These are phyloP conservation scores for Hippolais icterina DNA, from an alignment of 2,113 vertebrate species.

Conservation along the genomic window DNA sequence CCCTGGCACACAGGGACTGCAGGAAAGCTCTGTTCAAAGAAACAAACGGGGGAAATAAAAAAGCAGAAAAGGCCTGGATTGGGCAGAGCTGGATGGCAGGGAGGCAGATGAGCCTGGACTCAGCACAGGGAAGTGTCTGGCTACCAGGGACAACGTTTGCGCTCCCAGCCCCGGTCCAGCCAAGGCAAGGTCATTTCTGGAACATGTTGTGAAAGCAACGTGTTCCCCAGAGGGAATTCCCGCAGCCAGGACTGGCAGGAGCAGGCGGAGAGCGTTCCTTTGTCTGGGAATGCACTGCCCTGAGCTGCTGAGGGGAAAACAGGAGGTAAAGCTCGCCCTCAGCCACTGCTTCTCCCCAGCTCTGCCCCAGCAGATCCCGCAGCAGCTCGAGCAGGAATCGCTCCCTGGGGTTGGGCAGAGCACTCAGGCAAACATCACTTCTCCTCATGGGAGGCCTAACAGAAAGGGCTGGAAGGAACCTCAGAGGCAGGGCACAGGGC, in stretches of 20 bases:
- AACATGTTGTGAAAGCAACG: neutral
- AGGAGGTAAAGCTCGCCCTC: neutral
- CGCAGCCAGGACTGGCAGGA: neutral
- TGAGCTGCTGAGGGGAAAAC: neutral
- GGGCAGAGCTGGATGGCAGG: neutral
- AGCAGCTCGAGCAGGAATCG: neutral
- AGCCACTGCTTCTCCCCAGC: neutral
- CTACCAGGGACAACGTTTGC: fast-evolving
- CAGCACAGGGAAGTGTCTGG: neutral
- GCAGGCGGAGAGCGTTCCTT: neutral
- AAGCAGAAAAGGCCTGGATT: neutral
- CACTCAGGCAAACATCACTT: neutral
- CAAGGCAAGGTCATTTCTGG: neutral
- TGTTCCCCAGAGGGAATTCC: neutral
- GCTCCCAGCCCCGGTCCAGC: neutral
- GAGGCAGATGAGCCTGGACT: neutral
- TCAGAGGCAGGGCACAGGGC: neutral
- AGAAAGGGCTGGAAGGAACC: neutral
- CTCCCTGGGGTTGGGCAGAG: neutral
- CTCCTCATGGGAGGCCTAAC: neutral
- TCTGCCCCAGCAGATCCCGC: neutral
- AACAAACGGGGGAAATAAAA: fast-evolving
- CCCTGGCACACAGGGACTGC: neutral
- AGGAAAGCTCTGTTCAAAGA: neutral
- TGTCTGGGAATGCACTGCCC: neutral